phyloP scores from a whole-genome alignment of 2,797 vertebrate species.

The Sarcoramphus papa region DNA sequence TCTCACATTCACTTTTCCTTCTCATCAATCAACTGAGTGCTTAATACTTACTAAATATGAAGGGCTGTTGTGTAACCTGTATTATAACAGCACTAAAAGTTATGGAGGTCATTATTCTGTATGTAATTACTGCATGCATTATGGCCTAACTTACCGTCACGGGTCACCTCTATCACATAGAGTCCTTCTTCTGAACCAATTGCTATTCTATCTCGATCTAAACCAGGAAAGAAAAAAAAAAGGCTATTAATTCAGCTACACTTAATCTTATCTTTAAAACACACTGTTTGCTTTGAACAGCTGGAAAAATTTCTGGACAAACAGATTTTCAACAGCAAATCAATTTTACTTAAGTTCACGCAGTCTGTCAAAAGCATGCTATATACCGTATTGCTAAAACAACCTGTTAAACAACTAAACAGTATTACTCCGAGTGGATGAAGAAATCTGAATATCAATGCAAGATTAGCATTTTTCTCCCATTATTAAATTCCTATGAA shows the following conservation, averaged over 20 bases:
- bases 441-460: not conserved
- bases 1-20: not conserved
- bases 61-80: not conserved
- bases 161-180: constrained; percentile 92
- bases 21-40: not conserved
- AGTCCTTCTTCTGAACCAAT: constrained; percentile 94
- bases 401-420: not conserved
- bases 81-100: not conserved
- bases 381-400: not conserved
- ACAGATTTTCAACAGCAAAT: not conserved
- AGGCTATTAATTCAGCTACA: not conserved
- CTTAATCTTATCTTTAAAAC: not conserved
- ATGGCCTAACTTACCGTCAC: constrained; percentile 84
- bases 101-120: not conserved
- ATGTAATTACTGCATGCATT: not conserved
- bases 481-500: not conserved
- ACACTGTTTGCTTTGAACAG: not conserved
- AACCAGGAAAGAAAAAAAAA: not conserved
- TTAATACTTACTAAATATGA: not conserved
- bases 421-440: not conserved
- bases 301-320: not conserved
- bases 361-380: not conserved
- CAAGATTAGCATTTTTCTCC: not conserved
- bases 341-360: not conserved
- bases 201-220: constrained; percentile 91